Evolutionary conservation across 2,797 vertebrate species (phyloP).

Genomic region (Sebastes diaconus): DNA sequence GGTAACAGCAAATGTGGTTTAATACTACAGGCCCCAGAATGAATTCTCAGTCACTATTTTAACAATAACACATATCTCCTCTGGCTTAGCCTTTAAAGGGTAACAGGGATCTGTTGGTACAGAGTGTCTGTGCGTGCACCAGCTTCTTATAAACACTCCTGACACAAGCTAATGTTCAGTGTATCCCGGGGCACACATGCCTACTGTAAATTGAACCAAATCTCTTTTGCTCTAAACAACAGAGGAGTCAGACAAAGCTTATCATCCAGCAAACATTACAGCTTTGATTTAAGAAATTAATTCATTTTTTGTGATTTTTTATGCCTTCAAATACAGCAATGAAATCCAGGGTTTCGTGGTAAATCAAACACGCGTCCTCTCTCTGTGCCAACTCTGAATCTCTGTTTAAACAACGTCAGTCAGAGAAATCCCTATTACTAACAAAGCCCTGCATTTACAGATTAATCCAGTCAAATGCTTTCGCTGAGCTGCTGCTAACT

Average conservation of each 20-base stretch:
- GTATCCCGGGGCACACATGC: constrained; percentile 60
- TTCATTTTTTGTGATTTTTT: not conserved
- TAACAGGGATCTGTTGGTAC: constrained; percentile 55
- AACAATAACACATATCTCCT: constrained; percentile 30
- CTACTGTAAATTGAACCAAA: constrained; percentile 52
- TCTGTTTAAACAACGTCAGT: constrained; percentile 54
- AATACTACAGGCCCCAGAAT: too few species aligned
- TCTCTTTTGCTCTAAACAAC: constrained; percentile 50
- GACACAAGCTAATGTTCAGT: constrained; percentile 68
- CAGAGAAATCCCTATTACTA: constrained; percentile 49
- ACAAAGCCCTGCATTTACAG: constrained; percentile 46
- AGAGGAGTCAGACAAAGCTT: constrained; percentile 15
- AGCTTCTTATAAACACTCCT: constrained; percentile 74
- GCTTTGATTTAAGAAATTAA: constrained; percentile 12
- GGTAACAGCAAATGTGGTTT: too few species aligned
- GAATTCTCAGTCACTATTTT: constrained; percentile 35
- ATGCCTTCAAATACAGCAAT: not conserved
- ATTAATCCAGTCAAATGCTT: constrained; percentile 49
- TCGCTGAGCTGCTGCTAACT: constrained; percentile 43
- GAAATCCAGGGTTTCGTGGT: constrained; percentile 23
- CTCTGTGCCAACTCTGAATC: constrained; percentile 34
- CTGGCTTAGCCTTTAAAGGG: constrained; percentile 75
- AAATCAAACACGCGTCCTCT: constrained; percentile 32
- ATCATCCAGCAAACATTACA: not conserved
- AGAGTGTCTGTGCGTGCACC: constrained; percentile 52